A percentile compares a stretch with the other conserved stretches of the same genome.
Evolutionary conservation across 2,113 vertebrate genomes (phyloP).

Genomic region (Lepus europaeus): DNA sequence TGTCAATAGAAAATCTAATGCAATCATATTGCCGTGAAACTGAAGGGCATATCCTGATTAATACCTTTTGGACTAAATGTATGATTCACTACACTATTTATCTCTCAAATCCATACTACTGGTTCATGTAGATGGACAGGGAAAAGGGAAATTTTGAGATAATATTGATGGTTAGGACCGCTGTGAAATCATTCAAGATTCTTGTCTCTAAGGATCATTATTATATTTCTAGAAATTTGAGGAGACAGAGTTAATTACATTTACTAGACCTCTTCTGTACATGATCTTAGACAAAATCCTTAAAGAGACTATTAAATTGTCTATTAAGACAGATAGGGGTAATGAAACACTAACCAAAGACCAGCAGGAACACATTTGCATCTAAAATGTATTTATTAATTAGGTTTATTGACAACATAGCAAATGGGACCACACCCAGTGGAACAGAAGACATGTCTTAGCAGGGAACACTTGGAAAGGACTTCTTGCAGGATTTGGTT

Average conservation of each 20-base stretch:
- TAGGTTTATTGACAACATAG: background rate
- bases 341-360: background rate
- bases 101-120: background rate
- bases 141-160: background rate
- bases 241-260: background rate
- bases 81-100: background rate
- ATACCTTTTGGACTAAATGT: background rate
- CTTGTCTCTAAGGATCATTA: background rate
- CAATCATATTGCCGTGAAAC: background rate
- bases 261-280: background rate
- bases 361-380: background rate
- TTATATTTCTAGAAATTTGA: slow-evolving; percentile 24
- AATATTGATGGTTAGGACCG: background rate
- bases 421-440: background rate
- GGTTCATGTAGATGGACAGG: background rate
- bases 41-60: background rate
- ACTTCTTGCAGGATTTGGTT: background rate
- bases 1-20: background rate
- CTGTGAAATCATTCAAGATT: background rate
- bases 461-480: background rate
- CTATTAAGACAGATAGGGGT: background rate
- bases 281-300: background rate
- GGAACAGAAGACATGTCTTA: background rate
- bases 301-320: background rate
- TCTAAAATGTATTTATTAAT: background rate